A percentile compares a stretch with the other conserved stretches of the same genome.
These are phyloP conservation scores for Cephus spinipes DNA, from an alignment of 2,888 invertebrate genomes.

Conservation along the genomic window DNA sequence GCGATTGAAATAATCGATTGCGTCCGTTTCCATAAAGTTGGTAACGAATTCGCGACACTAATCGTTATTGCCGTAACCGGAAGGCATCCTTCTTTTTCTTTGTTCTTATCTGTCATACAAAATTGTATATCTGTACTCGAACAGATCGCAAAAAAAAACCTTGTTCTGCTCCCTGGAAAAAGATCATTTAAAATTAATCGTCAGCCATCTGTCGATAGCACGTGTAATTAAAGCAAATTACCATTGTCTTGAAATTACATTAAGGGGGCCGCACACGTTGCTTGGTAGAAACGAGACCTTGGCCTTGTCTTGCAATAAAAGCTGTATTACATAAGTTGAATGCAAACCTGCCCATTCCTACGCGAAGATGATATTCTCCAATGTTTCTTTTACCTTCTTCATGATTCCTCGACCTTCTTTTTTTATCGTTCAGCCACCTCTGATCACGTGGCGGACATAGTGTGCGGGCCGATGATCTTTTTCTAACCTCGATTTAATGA, in stretches of 20 bases:
- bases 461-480: background rate
- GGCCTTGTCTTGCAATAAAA: slow-evolving; percentile 55
- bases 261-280: background rate
- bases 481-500: background rate
- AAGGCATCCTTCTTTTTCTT: background rate
- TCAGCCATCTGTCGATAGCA: background rate
- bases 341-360: background rate
- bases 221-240: background rate
- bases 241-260: background rate
- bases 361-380: background rate
- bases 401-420: background rate
- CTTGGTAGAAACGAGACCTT: slow-evolving; percentile 40
- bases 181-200: no score
- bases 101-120: background rate
- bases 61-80: background rate
- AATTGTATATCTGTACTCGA: background rate
- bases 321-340: slow-evolving; percentile 50
- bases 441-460: background rate
- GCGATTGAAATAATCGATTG: background rate
- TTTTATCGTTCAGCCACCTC: background rate
- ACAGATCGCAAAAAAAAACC: no score
- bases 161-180: no score
- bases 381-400: background rate
- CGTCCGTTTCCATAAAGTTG: background rate
- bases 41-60: background rate